phyloP scores from a whole-genome alignment of 2,113 vertebrate species.

The Protomyctophum bolini region DNA sequence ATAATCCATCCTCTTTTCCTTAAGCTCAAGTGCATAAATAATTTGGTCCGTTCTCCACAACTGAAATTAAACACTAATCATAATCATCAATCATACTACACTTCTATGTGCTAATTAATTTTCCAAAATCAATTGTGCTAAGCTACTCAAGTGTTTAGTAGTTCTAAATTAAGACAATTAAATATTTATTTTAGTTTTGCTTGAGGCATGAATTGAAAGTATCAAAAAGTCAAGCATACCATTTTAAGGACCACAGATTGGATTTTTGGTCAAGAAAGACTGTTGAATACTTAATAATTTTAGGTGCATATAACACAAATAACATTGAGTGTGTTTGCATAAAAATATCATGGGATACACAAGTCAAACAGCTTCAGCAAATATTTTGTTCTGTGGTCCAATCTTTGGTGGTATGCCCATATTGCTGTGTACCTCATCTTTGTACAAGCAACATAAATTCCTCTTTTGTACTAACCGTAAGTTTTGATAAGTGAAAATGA shows the following conservation, averaged over 20 bases:
- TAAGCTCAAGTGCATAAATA: constrained; percentile 49
- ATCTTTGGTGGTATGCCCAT: constrained; percentile 39
- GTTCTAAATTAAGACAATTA: constrained; percentile 29
- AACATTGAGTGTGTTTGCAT: constrained; percentile 49
- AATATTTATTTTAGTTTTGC: constrained; percentile 13
- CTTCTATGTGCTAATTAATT: constrained; percentile 12
- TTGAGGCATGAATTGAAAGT: constrained; percentile 41
- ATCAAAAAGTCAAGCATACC: constrained; percentile 32
- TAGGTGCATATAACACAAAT: constrained; percentile 36
- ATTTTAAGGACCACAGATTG: constrained; percentile 5
- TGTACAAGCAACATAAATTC: constrained; percentile 27
- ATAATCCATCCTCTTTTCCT: constrained; percentile 6
- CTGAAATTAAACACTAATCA: neutral
- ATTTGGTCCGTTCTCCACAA: constrained; percentile 57
- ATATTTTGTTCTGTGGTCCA: constrained; percentile 17
- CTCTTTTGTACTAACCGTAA: neutral
- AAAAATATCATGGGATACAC: constrained; percentile 29
- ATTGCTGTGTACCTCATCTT: constrained; percentile 42
- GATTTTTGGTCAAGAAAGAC: constrained; percentile 33
- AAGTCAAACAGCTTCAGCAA: constrained; percentile 48
- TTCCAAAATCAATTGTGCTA: constrained; percentile 38
- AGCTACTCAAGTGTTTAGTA: constrained; percentile 39
- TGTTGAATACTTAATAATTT: constrained; percentile 38
- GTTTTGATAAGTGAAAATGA: constrained; percentile 8
- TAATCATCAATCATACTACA: too few species aligned